Percentiles rank a stretch among this genome's conserved stretches.
Conservation (phyloP, 2,797 vertebrate genomes). For the Rhynchonycteris naso region DNA sequence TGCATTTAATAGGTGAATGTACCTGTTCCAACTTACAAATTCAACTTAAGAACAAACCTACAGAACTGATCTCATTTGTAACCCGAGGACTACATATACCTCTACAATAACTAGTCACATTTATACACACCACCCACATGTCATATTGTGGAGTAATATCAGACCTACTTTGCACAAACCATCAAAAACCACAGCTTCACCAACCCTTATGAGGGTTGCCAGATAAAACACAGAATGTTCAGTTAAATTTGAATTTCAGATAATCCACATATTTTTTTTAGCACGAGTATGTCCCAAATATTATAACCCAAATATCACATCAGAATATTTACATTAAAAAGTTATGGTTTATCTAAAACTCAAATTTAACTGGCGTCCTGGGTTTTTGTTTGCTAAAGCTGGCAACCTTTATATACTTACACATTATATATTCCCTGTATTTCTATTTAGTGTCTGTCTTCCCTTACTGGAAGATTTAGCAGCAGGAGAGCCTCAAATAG, state of each 20-base stretch:
- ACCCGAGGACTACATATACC: background rate
- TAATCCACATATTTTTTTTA: background rate
- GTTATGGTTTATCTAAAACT: constrained; percentile 9
- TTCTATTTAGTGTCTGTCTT: constrained; percentile 11
- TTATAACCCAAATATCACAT: background rate
- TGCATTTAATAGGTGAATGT: too few relatives aligned
- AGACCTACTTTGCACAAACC: background rate
- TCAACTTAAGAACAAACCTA: too few relatives aligned
- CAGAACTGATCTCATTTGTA: too few relatives aligned
- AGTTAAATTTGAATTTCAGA: constrained; percentile 1
- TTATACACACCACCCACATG: background rate
- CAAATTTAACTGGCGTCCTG: background rate
- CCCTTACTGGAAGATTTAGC: background rate
- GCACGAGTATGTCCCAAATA: background rate
- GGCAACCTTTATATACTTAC: background rate
- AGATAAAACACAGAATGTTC: background rate
- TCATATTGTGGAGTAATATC: background rate
- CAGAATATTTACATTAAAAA: background rate
- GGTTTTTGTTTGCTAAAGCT: constrained; percentile 2
- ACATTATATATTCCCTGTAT: background rate
- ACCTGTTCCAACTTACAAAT: too few relatives aligned
- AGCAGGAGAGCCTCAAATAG: background rate
- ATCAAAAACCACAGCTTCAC: background rate
- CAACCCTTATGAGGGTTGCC: background rate
- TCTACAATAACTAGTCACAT: background rate